These are phyloP conservation scores for Akabosia matsudoensis DNA, from an alignment of 1,140 invertebrate species.

Conservation along the genomic window DNA sequence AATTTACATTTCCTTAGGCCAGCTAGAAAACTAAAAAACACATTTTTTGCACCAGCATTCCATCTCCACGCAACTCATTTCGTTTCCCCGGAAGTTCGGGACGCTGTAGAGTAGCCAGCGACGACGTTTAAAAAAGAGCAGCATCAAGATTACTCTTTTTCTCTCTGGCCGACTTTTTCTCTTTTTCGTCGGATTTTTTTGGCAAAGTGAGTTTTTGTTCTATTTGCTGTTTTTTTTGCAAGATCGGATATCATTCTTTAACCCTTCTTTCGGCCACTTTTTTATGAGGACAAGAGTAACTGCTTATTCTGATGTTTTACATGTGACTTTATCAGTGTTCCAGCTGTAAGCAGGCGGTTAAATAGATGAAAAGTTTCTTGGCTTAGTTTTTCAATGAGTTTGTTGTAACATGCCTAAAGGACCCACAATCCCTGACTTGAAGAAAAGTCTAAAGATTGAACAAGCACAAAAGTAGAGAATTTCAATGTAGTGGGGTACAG, in stretches of 20 bases:
- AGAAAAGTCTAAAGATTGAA: background rate
- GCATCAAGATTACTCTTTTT: background rate
- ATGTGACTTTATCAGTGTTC: constrained; percentile 10
- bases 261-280: background rate
- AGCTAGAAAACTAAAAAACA: background rate
- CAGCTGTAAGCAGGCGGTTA: constrained; percentile 19
- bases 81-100: constrained; percentile 2
- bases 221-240: constrained; percentile 18
- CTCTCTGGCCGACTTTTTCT: background rate
- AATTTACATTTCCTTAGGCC: background rate
- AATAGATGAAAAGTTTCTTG: constrained; percentile 15
- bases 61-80: constrained; percentile 9
- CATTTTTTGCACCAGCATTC: background rate
- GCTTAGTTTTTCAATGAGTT: constrained; percentile 19
- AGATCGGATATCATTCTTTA: constrained; percentile 1
- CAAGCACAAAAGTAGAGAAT: no score
- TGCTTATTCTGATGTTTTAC: constrained; percentile 9
- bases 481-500: no score
- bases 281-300: background rate
- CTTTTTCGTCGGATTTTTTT: background rate
- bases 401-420: constrained; percentile 9
- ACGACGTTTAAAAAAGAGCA: background rate
- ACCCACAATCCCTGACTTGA: background rate
- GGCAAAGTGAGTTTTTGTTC: constrained; percentile 18
- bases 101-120: background rate